Evolutionary conservation across 2,113 vertebrate genomes (phyloP), one percentile per base, ranked within the genome.

Genomic region (Ctenodactylus gundi): DNA sequence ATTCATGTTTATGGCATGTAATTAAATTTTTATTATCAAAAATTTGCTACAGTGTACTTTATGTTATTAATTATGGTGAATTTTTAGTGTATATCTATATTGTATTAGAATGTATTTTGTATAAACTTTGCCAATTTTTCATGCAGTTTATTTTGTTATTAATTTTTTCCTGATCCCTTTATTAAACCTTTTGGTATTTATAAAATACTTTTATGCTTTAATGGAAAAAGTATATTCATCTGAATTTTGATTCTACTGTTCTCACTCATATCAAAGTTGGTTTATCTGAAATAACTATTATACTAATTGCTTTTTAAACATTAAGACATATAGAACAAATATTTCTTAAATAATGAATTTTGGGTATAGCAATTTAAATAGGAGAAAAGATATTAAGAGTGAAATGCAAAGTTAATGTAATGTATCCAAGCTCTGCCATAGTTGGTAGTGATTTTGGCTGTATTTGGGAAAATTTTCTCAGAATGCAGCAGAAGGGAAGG

Each of bases 391-490:
- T 73, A 13, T 70, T 84, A 82, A 60, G 64, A 67, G n/a, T 92
- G 51, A 92, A 85, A 67, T 88, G 13, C 14, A 92, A 39, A 92
- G 55, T 95, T 77, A 87, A 62, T 51, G 3, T 70, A 68, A 58
- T 55, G 44, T 83, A 53, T 13, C 39, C 57, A 83, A 64, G n/a
- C 10, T 94, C 18, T 65, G 55, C 49, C 34, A 6, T 10, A 65
- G 25, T 57, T 23, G 13, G 13, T 58, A 29, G 36, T 73, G 51
- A 88, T 55, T 72, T 36, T 58, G 78, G 34, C 31, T 84, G 9
- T 72, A 44, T 72, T 85, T 83, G 55, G 57, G n/a, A n/a, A 94
- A 34, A 41, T 85, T 60, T 92, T 94, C 46, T 95, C 34, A 53
- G 17, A 72, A 34, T 51, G 15, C 10, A 25, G 44, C 34, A 29